Evolutionary conservation across 2,113 vertebrate genomes (phyloP), one percentile per base, ranked within the genome.

Genomic region (Mormyrus lacerda): DNA sequence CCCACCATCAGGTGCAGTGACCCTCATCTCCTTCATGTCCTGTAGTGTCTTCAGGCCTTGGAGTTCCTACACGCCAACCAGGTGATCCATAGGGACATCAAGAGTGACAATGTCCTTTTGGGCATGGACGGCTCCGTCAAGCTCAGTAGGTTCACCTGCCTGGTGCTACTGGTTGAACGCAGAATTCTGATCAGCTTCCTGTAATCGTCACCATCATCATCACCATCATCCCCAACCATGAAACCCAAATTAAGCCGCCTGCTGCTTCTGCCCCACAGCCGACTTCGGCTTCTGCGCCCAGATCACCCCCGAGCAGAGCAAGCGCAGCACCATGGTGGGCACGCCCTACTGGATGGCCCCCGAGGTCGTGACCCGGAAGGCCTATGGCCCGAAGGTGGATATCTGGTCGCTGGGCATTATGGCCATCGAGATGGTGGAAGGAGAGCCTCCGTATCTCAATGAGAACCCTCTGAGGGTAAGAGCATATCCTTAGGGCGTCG

Each of bases 311-410:
- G 98, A 99, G 92, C 98, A 99, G 94, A 99, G 96, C 94, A 99
- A 99, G 91, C 97, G 98, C 91, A 99, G 98, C 94, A 99, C 98
- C 90, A 99, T 99, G 98, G 98, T 99, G 53, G 98, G 98, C 3
- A 99, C 98, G 0, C 98, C 98, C 0, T 99, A 99, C 94, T 99
- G 98, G 98, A 99, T 99, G 98, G 98, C 98, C 83, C 98, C 98
- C 0, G 98, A 99, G 91, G 98, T 99, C 86, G 98, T 99, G 82
- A 99, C 98, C 61, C 95, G 98, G 58, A 99, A 99, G 94, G 98
- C 98, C 0, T 99, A 99, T 0, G 98, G 98, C 85, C 98, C 98
- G 4, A 99, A 99, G 93, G 98, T 99, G 79, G 98, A 99, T 90
- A 99, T 99, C 92, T 99, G 98, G 98, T 99, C 98, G 19, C 94